phyloP scores from a whole-genome alignment of 1,140 invertebrate genomes.

The Diploscapter pachys region DNA sequence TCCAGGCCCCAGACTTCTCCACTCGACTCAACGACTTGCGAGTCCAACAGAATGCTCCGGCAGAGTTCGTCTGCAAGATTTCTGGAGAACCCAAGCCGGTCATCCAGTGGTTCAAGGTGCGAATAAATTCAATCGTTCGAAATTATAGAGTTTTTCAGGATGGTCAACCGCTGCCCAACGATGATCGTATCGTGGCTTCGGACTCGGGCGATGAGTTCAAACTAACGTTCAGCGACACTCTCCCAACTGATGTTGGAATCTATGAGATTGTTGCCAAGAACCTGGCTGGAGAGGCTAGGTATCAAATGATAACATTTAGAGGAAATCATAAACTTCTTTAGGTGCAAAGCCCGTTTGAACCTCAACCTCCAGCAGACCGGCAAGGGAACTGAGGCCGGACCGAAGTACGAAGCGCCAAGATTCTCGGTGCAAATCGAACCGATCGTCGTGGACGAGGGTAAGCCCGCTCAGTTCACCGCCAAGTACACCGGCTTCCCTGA shows the following conservation, averaged over 20 bases:
- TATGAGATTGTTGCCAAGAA: conserved; percentile 80
- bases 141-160: conserved; percentile 64
- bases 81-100: conserved; percentile 76
- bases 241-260: conserved; percentile 78
- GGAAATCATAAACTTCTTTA: neutral
- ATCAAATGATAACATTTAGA: neutral
- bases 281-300: conserved; percentile 73
- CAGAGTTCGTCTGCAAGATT: conserved; percentile 62
- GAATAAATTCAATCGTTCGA: neutral
- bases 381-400: conserved; percentile 59
- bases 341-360: conserved; percentile 55
- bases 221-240: conserved; percentile 78
- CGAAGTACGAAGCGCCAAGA: conserved; percentile 69
- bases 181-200: conserved; percentile 80
- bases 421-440: conserved; percentile 77
- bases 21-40: conserved; percentile 46
- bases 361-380: conserved; percentile 53
- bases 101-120: conserved; percentile 72
- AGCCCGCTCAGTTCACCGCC: conserved; percentile 79
- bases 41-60: conserved; percentile 41
- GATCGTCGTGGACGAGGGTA: conserved; percentile 78
- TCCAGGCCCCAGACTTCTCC: conserved; percentile 46
- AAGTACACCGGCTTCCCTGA: conserved; percentile 75
- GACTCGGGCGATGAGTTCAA: conserved; percentile 81
- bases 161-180: conserved; percentile 79